Base-by-base conservation (phyloP, 2,797 vertebrate species). In the Astyanax mexicanus region DNA sequence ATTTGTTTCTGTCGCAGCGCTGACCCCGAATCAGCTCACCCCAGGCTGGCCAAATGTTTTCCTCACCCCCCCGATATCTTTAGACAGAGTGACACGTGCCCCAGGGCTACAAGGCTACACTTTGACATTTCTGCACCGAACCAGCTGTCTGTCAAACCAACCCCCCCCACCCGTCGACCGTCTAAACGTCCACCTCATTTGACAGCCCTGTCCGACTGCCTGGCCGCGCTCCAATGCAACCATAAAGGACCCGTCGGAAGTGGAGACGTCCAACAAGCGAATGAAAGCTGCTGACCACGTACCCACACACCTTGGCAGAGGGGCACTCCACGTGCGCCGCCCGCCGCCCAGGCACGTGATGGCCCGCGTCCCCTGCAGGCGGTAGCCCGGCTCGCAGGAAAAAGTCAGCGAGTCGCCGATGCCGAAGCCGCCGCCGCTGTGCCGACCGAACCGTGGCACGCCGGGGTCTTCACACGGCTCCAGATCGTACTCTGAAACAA, bases 221-320 rank as follows among this genome's bases (percentile, higher is more conserved):
- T 2, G n/a, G 32, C 57, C 25, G 29, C 11, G 60, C 79, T 75
- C 67, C 11, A 38, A 67, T 77, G 72, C 82, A 77, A 83, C 79
- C 66, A 52, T 21, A 61, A 66, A 40, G 57, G 66, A 51, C 35
- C 15, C 2, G 66, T 58, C 25, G 12, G 35, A 7, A 21, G 49
- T 38, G 17, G 38, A 27, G 58, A 78, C 29, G 21, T 74, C 19
- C 15, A 75, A 83, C 15, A 75, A 83, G 76, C 40, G 29, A 95
- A 96, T 94, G 93, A 96, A 98, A 98, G 93, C 93, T 92, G 95
- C 91, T 96, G 96, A 98, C 93, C 96, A 99, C 97, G 94, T 99
- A 99, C 98, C 98, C 95, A 99, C 98, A 99, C 98, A 99, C 96
- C 98, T 98, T 96, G 98, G 98, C 94, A 99, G 97, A 95, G 98